phyloP scores from a whole-genome alignment of 2,797 vertebrate genomes.

The Myripristis murdjan region DNA sequence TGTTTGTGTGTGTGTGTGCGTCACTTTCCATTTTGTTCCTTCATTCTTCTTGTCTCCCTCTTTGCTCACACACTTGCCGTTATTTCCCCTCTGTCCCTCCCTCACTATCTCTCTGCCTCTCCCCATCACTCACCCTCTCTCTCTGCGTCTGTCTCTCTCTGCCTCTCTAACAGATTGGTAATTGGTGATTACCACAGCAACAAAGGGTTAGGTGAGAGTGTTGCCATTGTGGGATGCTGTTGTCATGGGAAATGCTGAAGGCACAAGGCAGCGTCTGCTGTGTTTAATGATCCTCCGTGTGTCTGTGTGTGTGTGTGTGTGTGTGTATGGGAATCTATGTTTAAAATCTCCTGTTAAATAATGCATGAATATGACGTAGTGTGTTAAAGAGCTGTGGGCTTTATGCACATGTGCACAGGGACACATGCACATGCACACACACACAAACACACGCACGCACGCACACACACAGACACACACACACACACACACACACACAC shows the following conservation, averaged over 20 bases:
- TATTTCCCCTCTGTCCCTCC: no score
- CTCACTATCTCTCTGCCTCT: constrained; percentile 33
- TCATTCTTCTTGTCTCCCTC: not conserved
- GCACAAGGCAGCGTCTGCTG: constrained; percentile 62
- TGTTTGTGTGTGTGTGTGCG: not conserved
- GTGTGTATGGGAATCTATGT: constrained; percentile 48
- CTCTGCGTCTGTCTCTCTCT: constrained; percentile 32
- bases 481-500: not conserved
- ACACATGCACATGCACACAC: not conserved
- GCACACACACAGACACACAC: constrained; percentile 5
- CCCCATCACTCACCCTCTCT: constrained; percentile 21
- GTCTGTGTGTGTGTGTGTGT: constrained; percentile 5
- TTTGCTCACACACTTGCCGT: constrained; percentile 11
- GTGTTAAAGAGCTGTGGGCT: constrained; percentile 55
- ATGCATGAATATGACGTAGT: constrained; percentile 67
- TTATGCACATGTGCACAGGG: constrained; percentile 1
- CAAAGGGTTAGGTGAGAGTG: constrained; percentile 76
- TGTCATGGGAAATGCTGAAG: constrained; percentile 74
- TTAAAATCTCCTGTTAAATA: constrained; percentile 65
- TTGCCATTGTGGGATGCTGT: constrained; percentile 73
- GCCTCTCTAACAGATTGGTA: constrained; percentile 74
- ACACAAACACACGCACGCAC: constrained; percentile 6
- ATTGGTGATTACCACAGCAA: constrained; percentile 73
- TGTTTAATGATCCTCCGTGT: constrained; percentile 63
- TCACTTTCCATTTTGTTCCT: no score